Evolutionary conservation across 92 coral and sea anemone genomes (phyloP).

Genomic region (Ricordea florida): DNA sequence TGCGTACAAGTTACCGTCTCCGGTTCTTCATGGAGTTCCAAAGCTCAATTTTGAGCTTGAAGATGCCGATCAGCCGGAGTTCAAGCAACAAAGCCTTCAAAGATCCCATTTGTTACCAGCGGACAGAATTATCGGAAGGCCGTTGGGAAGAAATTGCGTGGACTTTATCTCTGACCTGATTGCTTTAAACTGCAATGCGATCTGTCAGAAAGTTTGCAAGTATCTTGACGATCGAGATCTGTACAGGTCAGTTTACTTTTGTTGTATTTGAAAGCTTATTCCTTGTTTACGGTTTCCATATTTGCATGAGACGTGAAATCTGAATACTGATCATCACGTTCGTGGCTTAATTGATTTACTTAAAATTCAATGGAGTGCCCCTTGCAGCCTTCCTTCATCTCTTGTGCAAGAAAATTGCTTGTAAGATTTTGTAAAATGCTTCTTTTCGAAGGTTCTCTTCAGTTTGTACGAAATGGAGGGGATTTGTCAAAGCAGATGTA

Average conservation of each 20-base stretch:
- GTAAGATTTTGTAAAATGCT: background rate
- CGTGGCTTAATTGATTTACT: background rate
- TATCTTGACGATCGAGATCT: constrained; percentile 60
- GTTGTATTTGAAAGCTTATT: too few relatives aligned
- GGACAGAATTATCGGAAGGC: constrained; percentile 49
- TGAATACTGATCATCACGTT: background rate
- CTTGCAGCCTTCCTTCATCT: too few relatives aligned
- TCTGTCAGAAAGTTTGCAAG: constrained; percentile 65
- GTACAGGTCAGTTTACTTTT: constrained; percentile 69
- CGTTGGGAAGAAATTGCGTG: constrained; percentile 11
- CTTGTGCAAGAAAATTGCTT: background rate
- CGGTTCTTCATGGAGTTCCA: constrained; percentile 31
- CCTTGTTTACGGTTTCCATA: background rate
- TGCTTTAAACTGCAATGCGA: constrained; percentile 36
- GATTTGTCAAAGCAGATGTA: constrained; percentile 27
- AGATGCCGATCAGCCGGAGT: constrained; percentile 11
- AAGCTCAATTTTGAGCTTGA: constrained; percentile 45
- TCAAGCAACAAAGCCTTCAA: background rate
- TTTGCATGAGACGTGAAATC: background rate
- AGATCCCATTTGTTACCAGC: constrained; percentile 60
- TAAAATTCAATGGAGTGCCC: background rate
- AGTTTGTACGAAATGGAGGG: constrained; percentile 68
- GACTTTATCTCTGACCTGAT: constrained; percentile 70
- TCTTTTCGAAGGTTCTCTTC: constrained; percentile 62
- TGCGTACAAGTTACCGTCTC: constrained; percentile 6